phyloP scores from a whole-genome alignment of 2,113 vertebrate genomes.

The Tylochromis polylepis region DNA sequence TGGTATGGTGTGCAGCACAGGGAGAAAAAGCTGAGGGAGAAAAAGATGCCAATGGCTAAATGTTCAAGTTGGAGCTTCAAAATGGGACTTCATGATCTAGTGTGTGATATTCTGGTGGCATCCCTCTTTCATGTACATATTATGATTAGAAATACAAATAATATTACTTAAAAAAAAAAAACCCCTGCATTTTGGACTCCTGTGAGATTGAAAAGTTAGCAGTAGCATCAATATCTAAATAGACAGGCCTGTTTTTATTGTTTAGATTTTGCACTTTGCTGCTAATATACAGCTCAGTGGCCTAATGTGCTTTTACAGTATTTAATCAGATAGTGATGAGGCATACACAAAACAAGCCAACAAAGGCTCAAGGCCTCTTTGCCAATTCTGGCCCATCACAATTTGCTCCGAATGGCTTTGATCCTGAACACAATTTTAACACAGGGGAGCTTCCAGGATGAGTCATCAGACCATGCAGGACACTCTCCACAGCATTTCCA shows the following conservation, averaged over 20 bases:
- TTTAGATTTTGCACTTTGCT: background rate
- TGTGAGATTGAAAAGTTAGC: background rate
- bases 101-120: background rate
- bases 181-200: background rate
- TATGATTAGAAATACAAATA: background rate
- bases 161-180: background rate
- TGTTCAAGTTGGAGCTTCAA: background rate
- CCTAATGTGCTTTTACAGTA: background rate
- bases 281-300: background rate
- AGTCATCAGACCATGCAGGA: background rate
- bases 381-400: background rate
- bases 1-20: background rate
- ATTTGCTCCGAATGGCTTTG: background rate
- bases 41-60: background rate
- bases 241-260: background rate
- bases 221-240: background rate
- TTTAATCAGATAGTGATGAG: background rate
- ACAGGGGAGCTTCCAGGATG: background rate
- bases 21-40: background rate
- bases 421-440: constrained; percentile 2
- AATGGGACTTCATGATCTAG: background rate
- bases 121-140: background rate
- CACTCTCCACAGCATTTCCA: background rate
- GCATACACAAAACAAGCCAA: background rate
- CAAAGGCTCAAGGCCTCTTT: background rate